These are phyloP conservation scores for Drosophila kambysellisi DNA, from an alignment of 2,888 invertebrate genomes.

Conservation along the genomic window DNA sequence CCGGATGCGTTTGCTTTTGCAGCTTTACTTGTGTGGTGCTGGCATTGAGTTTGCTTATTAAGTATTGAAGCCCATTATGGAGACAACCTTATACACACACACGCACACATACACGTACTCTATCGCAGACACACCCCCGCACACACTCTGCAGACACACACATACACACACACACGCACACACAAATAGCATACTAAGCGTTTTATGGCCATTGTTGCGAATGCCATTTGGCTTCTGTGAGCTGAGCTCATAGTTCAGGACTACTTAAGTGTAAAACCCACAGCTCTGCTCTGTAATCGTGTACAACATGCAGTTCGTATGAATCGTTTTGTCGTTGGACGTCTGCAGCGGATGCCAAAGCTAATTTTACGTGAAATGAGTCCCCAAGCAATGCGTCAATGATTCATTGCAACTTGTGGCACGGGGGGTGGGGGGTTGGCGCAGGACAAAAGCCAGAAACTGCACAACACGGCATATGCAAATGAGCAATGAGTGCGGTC, in stretches of 20 bases:
- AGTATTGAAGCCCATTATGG: slow-evolving; percentile 70
- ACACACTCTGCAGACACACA: slow-evolving; percentile 7
- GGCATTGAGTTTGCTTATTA: slow-evolving; percentile 57
- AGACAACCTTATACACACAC: slow-evolving; percentile 44
- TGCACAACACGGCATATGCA: slow-evolving; percentile 63
- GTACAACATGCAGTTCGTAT: slow-evolving; percentile 48
- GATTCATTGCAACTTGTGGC: slow-evolving; percentile 64
- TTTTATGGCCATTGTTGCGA: slow-evolving; percentile 61
- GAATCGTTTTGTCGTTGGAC: slow-evolving; percentile 67
- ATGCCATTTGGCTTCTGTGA: slow-evolving; percentile 15
- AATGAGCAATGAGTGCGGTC: slow-evolving; percentile 58
- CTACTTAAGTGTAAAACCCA: slow-evolving; percentile 20
- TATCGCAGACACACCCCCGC: not conserved
- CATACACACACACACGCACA: slow-evolving; percentile 19
- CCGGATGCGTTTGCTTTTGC: slow-evolving; percentile 42
- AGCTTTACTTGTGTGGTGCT: slow-evolving; percentile 34
- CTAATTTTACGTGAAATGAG: slow-evolving; percentile 79
- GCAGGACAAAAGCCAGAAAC: slow-evolving; percentile 36
- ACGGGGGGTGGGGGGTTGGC: slow-evolving; percentile 4
- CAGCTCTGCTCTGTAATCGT: slow-evolving; percentile 40
- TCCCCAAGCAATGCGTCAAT: slow-evolving; percentile 59
- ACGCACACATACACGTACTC: not conserved
- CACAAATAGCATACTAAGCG: slow-evolving; percentile 42
- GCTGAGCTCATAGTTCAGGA: slow-evolving; percentile 38
- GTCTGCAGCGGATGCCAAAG: slow-evolving; percentile 74